Percentiles rank a stretch among this genome's conserved stretches.
phyloP scores from a whole-genome alignment of 2,888 invertebrate genomes.

The Hartigia nigra region DNA sequence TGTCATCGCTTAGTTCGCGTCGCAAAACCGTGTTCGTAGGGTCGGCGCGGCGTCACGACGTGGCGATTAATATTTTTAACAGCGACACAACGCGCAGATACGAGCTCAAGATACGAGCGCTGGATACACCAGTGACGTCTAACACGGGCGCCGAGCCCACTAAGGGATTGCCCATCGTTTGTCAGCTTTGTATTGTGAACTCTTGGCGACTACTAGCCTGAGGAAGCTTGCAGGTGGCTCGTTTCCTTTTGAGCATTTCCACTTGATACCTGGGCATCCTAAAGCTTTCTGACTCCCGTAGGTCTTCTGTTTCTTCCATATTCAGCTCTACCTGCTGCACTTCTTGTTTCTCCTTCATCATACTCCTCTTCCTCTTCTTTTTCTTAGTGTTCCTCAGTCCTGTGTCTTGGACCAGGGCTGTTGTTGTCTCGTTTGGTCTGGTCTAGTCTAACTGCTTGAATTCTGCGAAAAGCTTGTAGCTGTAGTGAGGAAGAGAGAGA shows the following conservation, averaged over 20 bases:
- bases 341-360: background rate
- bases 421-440: background rate
- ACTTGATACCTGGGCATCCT: background rate
- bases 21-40: constrained; percentile 21
- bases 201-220: constrained; percentile 21
- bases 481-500: background rate
- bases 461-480: background rate
- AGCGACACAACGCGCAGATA: constrained; percentile 27
- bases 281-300: background rate
- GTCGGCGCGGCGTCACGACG: background rate
- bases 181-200: constrained; percentile 27
- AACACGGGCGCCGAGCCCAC: constrained; percentile 36
- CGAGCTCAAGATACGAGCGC: constrained; percentile 29
- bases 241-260: background rate
- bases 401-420: background rate
- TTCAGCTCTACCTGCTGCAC: background rate
- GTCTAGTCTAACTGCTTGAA: background rate
- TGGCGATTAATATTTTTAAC: constrained; percentile 43
- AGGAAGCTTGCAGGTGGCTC: background rate
- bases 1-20: constrained; percentile 34
- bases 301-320: background rate
- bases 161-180: constrained; percentile 36
- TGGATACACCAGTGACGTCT: constrained; percentile 24
- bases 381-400: background rate
- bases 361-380: background rate